Base-by-base conservation (phyloP, 2,888 invertebrate species). In the Epinotia brunnichana region DNA sequence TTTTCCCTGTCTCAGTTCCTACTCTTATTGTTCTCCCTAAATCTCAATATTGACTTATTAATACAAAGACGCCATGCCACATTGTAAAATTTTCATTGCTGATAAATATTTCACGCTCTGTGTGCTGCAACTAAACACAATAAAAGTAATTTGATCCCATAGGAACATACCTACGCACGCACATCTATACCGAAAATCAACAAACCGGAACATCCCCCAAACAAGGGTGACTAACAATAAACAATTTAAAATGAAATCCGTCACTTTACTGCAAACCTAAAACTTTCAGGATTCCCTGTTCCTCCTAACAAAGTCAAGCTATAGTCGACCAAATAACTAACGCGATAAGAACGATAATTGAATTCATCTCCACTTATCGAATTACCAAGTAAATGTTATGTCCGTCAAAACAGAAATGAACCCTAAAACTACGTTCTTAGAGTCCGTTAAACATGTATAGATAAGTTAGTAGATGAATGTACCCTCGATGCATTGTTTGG, bases 191-290 rank as follows among this genome's bases (percentile, higher is more conserved):
- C 73, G 41, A 73, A 69, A 73, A 69, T 69, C 73, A 73, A 73
- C 76, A 74, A 76, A 76, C 73, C 75, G 72, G 72, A 75, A 73
- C 76, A 76, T 75, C 76, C 79, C 82, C 78, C 78, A 80, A 83
- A 81, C 79, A 78, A 79, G 77, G 77, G 70, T 73, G 76, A 73
- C 78, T 77, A 69, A 82, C 82, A 83, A 82, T 85, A 86, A 89
- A 86, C 88, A 88, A 87, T 88, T 89, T 86, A 87, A 87, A 87
- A 87, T 85, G 86, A 83, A 87, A 89, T 90, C 88, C 82, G 82
- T 86, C 85, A 84, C 83, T 71, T 69, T 78, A 81, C 79, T 80
- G 80, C 83, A 83, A 84, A 85, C 82, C 82, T 78, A 83, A 85
- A 88, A 87, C 83, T 87, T 86, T 85, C 80, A 80, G 80, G 81